These are phyloP conservation scores for Zeugodacus cucurbitae DNA, from an alignment of 1,140 invertebrate species.

Conservation along the genomic window DNA sequence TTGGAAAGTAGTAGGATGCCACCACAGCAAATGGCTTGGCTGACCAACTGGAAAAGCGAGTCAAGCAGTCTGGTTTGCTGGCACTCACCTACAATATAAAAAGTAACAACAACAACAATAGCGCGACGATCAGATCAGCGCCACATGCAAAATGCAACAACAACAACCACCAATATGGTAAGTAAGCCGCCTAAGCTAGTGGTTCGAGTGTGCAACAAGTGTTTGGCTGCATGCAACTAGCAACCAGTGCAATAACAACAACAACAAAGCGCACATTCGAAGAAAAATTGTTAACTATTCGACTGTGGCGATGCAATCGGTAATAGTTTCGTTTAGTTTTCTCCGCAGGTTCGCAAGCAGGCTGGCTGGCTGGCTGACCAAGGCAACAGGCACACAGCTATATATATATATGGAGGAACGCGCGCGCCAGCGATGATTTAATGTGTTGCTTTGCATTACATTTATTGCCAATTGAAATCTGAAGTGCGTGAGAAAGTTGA, in stretches of 20 bases:
- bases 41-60: slow-evolving; percentile 3
- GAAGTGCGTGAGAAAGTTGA: slow-evolving; percentile 65
- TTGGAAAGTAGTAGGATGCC: not conserved
- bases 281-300: slow-evolving; percentile 34
- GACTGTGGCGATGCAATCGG: slow-evolving; percentile 10
- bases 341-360: not conserved
- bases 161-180: not conserved
- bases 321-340: slow-evolving; percentile 39
- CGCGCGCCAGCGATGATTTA: slow-evolving; percentile 56
- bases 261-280: not conserved
- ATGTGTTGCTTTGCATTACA: slow-evolving; percentile 67
- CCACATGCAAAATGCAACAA: slow-evolving; percentile 17
- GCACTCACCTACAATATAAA: not conserved
- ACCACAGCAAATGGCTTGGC: not conserved
- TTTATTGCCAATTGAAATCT: slow-evolving; percentile 67
- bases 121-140: not conserved
- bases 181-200: not conserved
- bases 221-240: not conserved
- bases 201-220: not conserved
- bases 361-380: not conserved
- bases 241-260: not conserved
- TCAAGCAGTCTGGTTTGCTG: slow-evolving; percentile 18
- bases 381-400: not conserved
- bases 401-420: not conserved
- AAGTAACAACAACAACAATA: not conserved